phyloP scores from a whole-genome alignment of 2,888 invertebrate genomes.

The Leptogaster cylindrica region DNA sequence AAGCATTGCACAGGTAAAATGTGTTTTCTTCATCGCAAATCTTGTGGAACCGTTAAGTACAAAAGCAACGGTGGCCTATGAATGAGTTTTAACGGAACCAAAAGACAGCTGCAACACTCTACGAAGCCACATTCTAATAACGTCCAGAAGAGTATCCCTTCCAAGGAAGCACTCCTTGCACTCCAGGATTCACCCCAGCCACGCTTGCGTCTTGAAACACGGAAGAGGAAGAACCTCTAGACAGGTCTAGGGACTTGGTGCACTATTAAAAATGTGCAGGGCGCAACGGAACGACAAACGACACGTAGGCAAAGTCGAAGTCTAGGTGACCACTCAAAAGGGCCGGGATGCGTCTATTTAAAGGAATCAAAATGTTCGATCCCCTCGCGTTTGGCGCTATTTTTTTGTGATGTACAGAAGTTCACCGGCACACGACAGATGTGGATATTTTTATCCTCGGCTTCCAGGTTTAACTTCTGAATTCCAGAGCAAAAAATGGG shows the following conservation, averaged over 20 bases:
- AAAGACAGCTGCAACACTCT: conserved; percentile 5
- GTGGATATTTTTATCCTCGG: conserved; percentile 31
- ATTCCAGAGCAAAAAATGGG: neutral
- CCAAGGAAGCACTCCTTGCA: neutral
- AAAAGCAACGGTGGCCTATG: neutral
- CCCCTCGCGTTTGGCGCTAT: conserved; percentile 39
- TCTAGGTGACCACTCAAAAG: conserved; percentile 13
- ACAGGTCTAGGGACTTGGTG: conserved; percentile 11
- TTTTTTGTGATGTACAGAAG: conserved; percentile 25
- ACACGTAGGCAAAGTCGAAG: neutral
- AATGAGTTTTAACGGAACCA: conserved; percentile 15
- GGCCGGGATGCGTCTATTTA: conserved; percentile 32
- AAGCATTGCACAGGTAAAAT: neutral
- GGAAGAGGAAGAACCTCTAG: conserved; percentile 27
- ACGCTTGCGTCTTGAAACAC: neutral
- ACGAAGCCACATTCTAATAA: neutral
- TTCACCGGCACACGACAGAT: conserved; percentile 40
- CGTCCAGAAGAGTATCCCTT: conserved; percentile 10
- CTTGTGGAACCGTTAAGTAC: conserved; percentile 2
- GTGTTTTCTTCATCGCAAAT: conserved; percentile 6
- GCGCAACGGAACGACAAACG: neutral
- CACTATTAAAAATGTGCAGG: neutral
- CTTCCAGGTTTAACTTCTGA: conserved; percentile 10
- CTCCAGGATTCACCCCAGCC: conserved; percentile 3
- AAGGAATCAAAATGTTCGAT: conserved; percentile 42